Conservation (phyloP, 2,797 vertebrate species). For the Monodelphis domestica region DNA sequence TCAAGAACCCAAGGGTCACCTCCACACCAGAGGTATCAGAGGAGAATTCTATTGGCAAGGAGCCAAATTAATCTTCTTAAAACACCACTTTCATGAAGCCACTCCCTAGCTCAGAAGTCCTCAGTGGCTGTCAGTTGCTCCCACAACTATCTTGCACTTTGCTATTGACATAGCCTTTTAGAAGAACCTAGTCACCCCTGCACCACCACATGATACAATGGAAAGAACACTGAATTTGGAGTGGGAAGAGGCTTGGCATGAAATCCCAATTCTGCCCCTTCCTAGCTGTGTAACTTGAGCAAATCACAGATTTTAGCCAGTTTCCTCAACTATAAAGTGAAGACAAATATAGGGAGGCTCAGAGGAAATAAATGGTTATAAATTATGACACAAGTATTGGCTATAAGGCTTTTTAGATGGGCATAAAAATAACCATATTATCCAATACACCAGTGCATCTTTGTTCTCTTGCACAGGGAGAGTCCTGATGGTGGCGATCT, state of each 20-base stretch:
- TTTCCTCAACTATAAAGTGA: conserved; percentile 30
- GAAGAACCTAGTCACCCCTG: neutral
- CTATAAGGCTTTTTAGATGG: neutral
- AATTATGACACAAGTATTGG: neutral
- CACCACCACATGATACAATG: neutral
- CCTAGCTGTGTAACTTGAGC: neutral
- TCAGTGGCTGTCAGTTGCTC: neutral
- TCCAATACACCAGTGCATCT: neutral
- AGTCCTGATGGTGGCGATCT: neutral
- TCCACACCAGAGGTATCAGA: neutral
- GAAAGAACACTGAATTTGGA: neutral
- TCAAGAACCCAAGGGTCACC: neutral
- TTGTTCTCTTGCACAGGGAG: neutral
- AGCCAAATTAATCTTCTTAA: neutral
- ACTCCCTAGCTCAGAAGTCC: neutral
- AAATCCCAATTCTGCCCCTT: neutral
- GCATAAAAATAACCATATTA: neutral
- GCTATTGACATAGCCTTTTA: neutral
- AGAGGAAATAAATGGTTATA: conserved; percentile 39
- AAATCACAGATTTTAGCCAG: conserved; percentile 16
- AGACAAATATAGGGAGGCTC: neutral
- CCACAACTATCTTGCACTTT: too few species aligned
- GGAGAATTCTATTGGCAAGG: neutral
- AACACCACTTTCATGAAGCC: neutral
- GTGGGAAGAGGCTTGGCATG: neutral